Evolutionary conservation across 2,113 vertebrate species (phyloP), one percentile per base, ranked within the genome.

Genomic region (Urocynchramus pylzowi): DNA sequence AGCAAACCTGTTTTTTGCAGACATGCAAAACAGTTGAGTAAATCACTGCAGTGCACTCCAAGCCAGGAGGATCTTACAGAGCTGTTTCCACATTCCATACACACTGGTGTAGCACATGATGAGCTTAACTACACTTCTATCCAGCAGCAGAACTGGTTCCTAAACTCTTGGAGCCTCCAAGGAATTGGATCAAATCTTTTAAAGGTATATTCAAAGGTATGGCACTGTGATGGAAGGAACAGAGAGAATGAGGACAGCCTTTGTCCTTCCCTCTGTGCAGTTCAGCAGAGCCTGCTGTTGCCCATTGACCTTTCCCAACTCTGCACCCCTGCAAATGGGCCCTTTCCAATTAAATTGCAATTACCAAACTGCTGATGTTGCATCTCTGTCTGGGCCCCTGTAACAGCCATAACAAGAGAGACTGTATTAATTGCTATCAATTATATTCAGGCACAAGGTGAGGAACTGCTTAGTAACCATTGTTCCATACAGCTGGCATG

Each of bases 1-100:
- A 95, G 83, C 80, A 95, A 95, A 85, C 67, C 31, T 33, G 89
- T 64, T 64, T 56, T 64, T 64, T 56, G 47, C 81, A 74, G 52
- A 75, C 39, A 88, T 59, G 79, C 19, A 95, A 88, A 81, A 26
- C 11, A 16, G 24, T 6, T 33, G 67, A 64, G 63, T n/a, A 74
- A 89, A 87, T 53, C 44, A 56, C 80, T 82, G 84, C 69, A 39
- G 31, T 28, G 33, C 2, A 16, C 27, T 87, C 16, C 17, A 27
- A 20, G 41, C 16, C 70, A 80, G 79, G 28, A 91, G 42, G 57
- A 71, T 33, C 12, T 54, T 21, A 22, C 6, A 76, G 20, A 65
- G 31, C 20, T 76, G 10, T 41, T 71, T 52, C 37, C 45, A 41
- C 21, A 2, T 39, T 90, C 74, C 28, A 44, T 42, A 65, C 33